Base-by-base conservation (phyloP, 2,888 invertebrate genomes). In the Hirtodrosophila duncani region DNA sequence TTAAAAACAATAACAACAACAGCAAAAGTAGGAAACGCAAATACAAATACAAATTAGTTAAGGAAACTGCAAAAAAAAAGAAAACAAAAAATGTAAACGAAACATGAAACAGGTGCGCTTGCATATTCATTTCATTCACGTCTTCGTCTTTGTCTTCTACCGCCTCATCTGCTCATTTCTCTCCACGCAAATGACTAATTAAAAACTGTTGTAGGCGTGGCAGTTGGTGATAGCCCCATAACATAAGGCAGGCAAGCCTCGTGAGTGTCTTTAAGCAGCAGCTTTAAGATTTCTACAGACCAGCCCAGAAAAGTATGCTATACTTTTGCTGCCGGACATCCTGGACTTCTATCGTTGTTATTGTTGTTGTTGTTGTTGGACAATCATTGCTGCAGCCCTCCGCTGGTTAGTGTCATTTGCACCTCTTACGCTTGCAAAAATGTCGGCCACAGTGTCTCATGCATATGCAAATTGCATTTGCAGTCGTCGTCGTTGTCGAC, bases 1-100 rank as follows among this genome's bases (percentile, higher is more conserved):
- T 83, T 82, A 83, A 83, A 82, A 83, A 82, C 70, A 78, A 81
- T 67, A 78, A 81, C 70, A 83, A n/a, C n/a, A n/a, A n/a, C n/a
- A n/a, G n/a, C 64, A 59, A 71, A 70, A 57, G 78, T 67, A 50
- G 51, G 56, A 39, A 36, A 37, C 27, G 17, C 44, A 48, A 49
- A 59, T 34, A 42, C 39, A 30, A 44, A 44, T 17, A n/a, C n/a
- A n/a, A n/a, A n/a, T n/a, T n/a, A n/a, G n/a, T n/a, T n/a, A n/a
- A n/a, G n/a, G n/a, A n/a, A n/a, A n/a, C n/a, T n/a, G n/a, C n/a
- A 69, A 70, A 66, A 61, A 66, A 66, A 49, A 70, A 44, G 21
- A 20, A 52, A 56, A 41, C 38, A 39, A 37, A n/a, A n/a, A n/a
- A n/a, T n/a, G n/a, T n/a, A n/a, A n/a, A n/a, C n/a, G 46, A 42